These are phyloP conservation scores for Molorchus minor DNA, from an alignment of 2,888 invertebrate species.

Conservation along the genomic window DNA sequence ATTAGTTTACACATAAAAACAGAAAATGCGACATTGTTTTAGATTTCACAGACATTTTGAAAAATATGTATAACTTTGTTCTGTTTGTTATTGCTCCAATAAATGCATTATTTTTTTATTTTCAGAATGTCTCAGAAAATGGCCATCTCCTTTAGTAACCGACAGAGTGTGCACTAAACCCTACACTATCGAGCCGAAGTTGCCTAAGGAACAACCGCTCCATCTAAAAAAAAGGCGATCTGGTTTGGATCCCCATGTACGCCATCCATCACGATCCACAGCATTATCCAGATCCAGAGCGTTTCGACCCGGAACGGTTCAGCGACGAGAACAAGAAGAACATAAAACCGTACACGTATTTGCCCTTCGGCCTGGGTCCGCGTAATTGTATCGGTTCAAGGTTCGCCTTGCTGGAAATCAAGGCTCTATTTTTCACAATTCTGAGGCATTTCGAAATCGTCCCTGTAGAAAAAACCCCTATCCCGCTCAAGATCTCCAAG, in stretches of 20 bases:
- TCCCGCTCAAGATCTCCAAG: constrained; percentile 48
- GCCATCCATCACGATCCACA: constrained; percentile 61
- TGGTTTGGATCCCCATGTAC: constrained; percentile 55
- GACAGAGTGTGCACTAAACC: constrained; percentile 65
- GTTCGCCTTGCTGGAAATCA: constrained; percentile 56
- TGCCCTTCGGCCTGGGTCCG: constrained; percentile 67
- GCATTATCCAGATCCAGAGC: constrained; percentile 62
- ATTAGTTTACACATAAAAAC: no score
- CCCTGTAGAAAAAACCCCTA: constrained; percentile 50
- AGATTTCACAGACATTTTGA: no score
- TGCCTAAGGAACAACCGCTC: constrained; percentile 44
- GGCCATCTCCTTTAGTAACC: constrained; percentile 37
- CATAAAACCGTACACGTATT: constrained; percentile 63
- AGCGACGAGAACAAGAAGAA: constrained; percentile 56
- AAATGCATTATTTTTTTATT: no score
- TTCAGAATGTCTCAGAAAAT: constrained; percentile 41
- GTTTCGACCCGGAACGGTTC: constrained; percentile 63
- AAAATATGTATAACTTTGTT: no score
- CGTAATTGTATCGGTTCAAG: constrained; percentile 65
- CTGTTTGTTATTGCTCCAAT: no score
- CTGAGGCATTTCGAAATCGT: constrained; percentile 53
- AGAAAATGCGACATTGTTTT: no score
- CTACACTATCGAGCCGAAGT: constrained; percentile 56
- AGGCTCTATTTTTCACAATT: constrained; percentile 51
- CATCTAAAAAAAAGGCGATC: constrained; percentile 49